Base-by-base conservation (phyloP, 2,113 vertebrate genomes). In the Coryphaenoides rupestris region DNA sequence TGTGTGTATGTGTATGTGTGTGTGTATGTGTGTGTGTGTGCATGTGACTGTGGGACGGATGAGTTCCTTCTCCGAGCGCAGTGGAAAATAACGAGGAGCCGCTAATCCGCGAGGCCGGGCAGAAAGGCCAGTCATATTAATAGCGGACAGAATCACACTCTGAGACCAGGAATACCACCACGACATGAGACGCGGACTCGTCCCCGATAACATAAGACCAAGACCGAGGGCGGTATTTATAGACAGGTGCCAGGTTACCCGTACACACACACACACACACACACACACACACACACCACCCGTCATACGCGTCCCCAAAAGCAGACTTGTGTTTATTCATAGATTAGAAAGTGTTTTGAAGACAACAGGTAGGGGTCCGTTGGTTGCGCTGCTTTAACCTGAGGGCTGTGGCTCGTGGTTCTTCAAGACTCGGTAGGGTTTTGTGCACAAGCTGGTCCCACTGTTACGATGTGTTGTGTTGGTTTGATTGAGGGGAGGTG, bases 41-140 rank as follows among this genome's bases (percentile, higher is more conserved):
- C 45, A 16, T 55, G 49, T 55, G 57, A 58, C 71, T 50, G 21
- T 49, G 33, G 22, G 19, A 65, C 63, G 66, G 61, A 68, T 66
- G 47, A 49, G 4, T 60, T n/a, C n/a, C n/a, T n/a, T 55, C 66
- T 72, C 66, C 77, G 79, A 80, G 70, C 63, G 76, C 68, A 73
- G 75, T 86, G 84, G 81, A 86, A 86, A 83, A 79, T 70, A 60
- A 81, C 86, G 84, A 81, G 85, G 89, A 89, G 82, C 91, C 90
- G 91, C 85, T 96, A 93, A 94, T 93, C 90, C 91, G 73, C 22
- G 69, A 83, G 88, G 90, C 91, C 86, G 76, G 87, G 89, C 83
- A 89, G 90, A 92, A 93, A 95, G 93, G 93, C 91, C 93, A 95
- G 92, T 91, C 90, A 88, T 94, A 94, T 95, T 93, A 94, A 94